These are phyloP conservation scores for Vulpes lagopus DNA, from an alignment of 2,113 vertebrate genomes.

Conservation along the genomic window DNA sequence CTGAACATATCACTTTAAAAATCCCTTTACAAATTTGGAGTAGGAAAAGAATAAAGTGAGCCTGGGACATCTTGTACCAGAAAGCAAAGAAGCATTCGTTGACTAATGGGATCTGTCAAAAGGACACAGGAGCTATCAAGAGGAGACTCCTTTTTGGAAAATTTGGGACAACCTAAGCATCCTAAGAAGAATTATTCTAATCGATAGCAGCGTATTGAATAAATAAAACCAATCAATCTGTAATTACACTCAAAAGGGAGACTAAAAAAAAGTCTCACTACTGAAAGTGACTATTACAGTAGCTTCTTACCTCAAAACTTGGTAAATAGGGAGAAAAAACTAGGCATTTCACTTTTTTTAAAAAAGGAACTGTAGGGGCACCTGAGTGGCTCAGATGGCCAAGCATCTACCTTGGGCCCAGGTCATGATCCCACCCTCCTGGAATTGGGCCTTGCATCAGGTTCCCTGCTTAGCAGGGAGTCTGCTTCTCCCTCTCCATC, in stretches of 20 bases:
- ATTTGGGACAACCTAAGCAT: background rate
- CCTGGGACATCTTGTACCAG: conserved; percentile 60
- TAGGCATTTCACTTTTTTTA: conserved; percentile 12
- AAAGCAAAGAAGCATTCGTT: background rate
- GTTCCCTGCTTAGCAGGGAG: background rate
- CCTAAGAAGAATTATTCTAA: background rate
- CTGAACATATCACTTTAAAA: conserved; percentile 74
- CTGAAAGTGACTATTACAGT: background rate
- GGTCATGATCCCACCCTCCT: background rate
- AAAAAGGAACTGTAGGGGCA: background rate
- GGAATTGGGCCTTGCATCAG: background rate
- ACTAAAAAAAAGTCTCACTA: background rate
- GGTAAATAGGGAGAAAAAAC: background rate
- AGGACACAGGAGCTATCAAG: background rate
- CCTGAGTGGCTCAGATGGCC: background rate
- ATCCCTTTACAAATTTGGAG: conserved; percentile 66
- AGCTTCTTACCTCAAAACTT: background rate
- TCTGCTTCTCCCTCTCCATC: background rate
- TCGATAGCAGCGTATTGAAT: background rate
- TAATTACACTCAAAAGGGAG: background rate
- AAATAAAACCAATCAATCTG: background rate
- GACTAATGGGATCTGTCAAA: background rate
- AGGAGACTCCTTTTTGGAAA: background rate
- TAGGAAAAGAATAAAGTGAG: conserved; percentile 17
- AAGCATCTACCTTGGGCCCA: background rate